Conservation (phyloP, 2,113 vertebrate genomes). For the Suncus etruscus region DNA sequence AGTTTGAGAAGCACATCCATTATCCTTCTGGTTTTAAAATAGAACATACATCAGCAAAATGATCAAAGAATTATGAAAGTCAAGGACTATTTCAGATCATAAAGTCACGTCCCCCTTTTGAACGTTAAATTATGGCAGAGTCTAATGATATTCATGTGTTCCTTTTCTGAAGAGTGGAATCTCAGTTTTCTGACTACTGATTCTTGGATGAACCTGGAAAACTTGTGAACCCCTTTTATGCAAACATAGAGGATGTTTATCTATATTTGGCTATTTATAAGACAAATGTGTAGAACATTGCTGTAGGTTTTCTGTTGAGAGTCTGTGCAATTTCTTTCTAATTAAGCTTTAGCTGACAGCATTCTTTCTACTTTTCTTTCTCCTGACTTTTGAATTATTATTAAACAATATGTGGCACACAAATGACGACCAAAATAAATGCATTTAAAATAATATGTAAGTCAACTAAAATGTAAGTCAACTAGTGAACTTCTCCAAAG, state of each 20-base stretch:
- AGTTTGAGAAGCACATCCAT: constrained; percentile 91
- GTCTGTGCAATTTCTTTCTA: background rate
- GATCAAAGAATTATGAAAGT: constrained; percentile 90
- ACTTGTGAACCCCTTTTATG: no score
- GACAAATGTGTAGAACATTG: background rate
- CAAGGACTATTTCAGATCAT: constrained; percentile 88
- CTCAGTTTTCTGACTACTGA: background rate
- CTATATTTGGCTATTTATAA: background rate
- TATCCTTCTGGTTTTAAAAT: constrained; percentile 90
- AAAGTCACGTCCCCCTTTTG: constrained; percentile 86
- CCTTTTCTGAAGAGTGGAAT: constrained; percentile 47
- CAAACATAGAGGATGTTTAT: background rate
- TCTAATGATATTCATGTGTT: constrained; percentile 69
- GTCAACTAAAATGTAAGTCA: constrained; percentile 24
- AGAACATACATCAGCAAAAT: constrained; percentile 90
- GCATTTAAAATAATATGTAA: background rate
- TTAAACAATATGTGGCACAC: background rate
- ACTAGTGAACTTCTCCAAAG: background rate
- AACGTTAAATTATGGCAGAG: constrained; percentile 84
- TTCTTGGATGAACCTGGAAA: no score
- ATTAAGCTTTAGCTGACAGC: background rate
- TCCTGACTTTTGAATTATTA: background rate
- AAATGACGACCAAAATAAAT: background rate
- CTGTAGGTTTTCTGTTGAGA: background rate
- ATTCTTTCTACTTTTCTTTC: background rate